phyloP scores from a whole-genome alignment of 1,140 invertebrate genomes.

The Drosophila oshimai region DNA sequence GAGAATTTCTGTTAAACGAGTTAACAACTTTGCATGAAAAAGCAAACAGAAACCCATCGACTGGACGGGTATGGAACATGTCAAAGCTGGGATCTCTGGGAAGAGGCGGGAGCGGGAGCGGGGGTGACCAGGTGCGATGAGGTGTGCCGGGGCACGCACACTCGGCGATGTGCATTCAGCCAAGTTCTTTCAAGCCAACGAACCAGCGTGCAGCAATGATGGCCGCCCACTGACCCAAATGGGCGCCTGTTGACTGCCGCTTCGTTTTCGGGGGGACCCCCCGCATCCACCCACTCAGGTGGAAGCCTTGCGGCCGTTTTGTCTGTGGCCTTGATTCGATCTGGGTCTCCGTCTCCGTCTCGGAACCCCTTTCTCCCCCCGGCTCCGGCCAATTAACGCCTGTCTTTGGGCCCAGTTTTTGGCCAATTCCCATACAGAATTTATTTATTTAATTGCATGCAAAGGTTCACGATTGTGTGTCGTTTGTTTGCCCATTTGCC shows the following conservation, averaged over 20 bases:
- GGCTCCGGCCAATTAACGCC: slow-evolving; percentile 62
- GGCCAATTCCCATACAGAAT: slow-evolving; percentile 41
- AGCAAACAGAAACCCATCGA: slow-evolving; percentile 68
- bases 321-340: slow-evolving; percentile 67
- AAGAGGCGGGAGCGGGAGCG: background rate
- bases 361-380: background rate
- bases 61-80: slow-evolving; percentile 44
- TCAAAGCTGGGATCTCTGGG: slow-evolving; percentile 38
- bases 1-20: slow-evolving; percentile 64
- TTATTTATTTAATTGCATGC: slow-evolving; percentile 61
- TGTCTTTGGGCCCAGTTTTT: slow-evolving; percentile 17
- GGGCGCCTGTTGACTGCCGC: slow-evolving; percentile 43
- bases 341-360: slow-evolving; percentile 30
- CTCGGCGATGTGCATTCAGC: slow-evolving; percentile 55
- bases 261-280: slow-evolving; percentile 39
- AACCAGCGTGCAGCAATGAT: slow-evolving; percentile 31
- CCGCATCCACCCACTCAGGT: background rate
- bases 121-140: slow-evolving; percentile 9
- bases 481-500: slow-evolving; percentile 27
- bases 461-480: slow-evolving; percentile 34
- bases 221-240: slow-evolving; percentile 71
- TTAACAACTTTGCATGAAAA: slow-evolving; percentile 79
- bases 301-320: slow-evolving; percentile 29
- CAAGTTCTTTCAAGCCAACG: slow-evolving; percentile 40
- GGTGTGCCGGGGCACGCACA: slow-evolving; percentile 10